Conservation (phyloP, 2,888 invertebrate species). For the Spodoptera exigua region DNA sequence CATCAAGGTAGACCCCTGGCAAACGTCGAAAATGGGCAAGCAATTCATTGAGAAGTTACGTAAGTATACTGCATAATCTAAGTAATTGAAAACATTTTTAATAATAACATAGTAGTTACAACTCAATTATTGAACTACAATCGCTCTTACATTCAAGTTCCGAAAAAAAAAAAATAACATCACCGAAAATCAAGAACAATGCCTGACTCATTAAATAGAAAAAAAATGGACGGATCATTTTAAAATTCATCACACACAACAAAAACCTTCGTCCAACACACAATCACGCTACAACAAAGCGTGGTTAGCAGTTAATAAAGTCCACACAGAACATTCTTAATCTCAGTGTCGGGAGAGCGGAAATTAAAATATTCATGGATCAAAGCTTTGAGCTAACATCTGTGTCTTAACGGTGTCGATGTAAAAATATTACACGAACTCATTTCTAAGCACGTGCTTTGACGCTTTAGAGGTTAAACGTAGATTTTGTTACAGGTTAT, state of each 20-base stretch:
- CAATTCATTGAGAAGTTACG: too few relatives aligned
- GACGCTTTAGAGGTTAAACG: slow-evolving; percentile 14
- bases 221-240: slow-evolving; percentile 8
- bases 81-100: too few relatives aligned
- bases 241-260: slow-evolving; percentile 33
- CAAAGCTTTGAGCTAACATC: slow-evolving; percentile 59
- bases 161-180: too few relatives aligned
- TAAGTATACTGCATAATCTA: too few relatives aligned
- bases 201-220: too few relatives aligned
- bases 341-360: slow-evolving; percentile 55
- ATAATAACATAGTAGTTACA: too few relatives aligned
- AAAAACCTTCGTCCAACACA: slow-evolving; percentile 20
- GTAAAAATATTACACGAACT: slow-evolving; percentile 49
- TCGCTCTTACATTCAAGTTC: too few relatives aligned
- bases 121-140: too few relatives aligned
- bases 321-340: slow-evolving; percentile 52
- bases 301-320: slow-evolving; percentile 57
- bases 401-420: slow-evolving; percentile 51
- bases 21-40: too few relatives aligned
- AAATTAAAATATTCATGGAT: slow-evolving; percentile 64
- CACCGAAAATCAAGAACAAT: too few relatives aligned
- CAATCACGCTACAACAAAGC: slow-evolving; percentile 25
- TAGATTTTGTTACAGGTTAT: not conserved
- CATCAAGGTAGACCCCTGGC: too few relatives aligned
- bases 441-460: slow-evolving; percentile 9